Percentiles rank a stretch among this genome's conserved stretches.
These are phyloP conservation scores for Synanceia verrucosa DNA, from an alignment of 2,797 vertebrate genomes.

Conservation along the genomic window DNA sequence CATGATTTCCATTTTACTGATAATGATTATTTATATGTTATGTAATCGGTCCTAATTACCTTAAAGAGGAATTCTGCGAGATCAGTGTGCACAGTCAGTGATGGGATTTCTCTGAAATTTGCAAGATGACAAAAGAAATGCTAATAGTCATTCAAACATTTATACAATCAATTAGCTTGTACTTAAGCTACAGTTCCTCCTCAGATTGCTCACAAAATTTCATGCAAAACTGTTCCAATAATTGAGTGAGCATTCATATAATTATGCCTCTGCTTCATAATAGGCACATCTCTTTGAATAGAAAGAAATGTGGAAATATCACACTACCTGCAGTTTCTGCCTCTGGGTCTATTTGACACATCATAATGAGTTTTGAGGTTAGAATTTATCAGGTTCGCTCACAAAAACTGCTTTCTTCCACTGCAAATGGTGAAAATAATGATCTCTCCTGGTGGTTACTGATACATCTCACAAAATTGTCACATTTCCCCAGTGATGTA, in stretches of 20 bases:
- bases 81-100: neutral
- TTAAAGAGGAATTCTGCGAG: neutral
- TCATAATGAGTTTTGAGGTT: neutral
- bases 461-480: neutral
- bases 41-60: conserved; percentile 9
- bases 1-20: conserved; percentile 11
- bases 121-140: neutral
- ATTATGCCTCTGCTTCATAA: neutral
- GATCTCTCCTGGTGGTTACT: neutral
- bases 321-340: neutral
- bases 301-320: neutral
- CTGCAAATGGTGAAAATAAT: neutral
- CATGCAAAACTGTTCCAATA: no score
- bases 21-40: conserved; percentile 34
- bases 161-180: no score
- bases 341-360: neutral
- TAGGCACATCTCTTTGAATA: neutral
- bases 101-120: neutral
- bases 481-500: neutral
- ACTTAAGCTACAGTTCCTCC: neutral
- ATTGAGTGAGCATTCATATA: neutral
- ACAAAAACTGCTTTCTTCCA: neutral
- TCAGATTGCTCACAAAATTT: neutral
- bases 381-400: neutral
- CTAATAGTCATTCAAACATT: neutral